phyloP scores from a whole-genome alignment of 2,888 invertebrate genomes.

The Ochlodes sylvanus region DNA sequence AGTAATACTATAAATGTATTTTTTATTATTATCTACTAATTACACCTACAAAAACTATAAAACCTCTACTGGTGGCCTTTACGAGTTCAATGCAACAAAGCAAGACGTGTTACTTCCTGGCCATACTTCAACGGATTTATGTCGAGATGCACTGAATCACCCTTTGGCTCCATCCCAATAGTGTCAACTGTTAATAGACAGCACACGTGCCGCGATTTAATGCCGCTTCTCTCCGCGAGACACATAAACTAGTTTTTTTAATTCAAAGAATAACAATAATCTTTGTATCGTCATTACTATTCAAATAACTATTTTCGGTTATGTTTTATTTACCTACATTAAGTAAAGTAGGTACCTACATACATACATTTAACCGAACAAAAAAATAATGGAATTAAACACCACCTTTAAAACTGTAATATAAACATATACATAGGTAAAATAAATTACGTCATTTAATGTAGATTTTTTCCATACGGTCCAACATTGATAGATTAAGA shows the following conservation, averaged over 20 bases:
- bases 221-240: not conserved
- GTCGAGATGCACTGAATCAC: constrained; percentile 49
- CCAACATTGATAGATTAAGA: too few relatives aligned
- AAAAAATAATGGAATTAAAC: too few relatives aligned
- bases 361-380: too few relatives aligned
- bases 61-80: not conserved
- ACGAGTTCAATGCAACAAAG: constrained; percentile 15
- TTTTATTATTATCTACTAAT: too few relatives aligned
- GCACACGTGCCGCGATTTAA: constrained; percentile 78
- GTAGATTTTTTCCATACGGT: too few relatives aligned
- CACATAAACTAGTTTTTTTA: not conserved
- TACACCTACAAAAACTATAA: too few relatives aligned
- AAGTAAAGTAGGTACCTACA: too few relatives aligned
- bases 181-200: constrained; percentile 80
- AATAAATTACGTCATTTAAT: too few relatives aligned
- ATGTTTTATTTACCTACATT: too few relatives aligned
- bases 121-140: constrained; percentile 29
- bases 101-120: constrained; percentile 27
- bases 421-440: too few relatives aligned
- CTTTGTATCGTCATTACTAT: not conserved
- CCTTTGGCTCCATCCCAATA: constrained; percentile 73
- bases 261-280: constrained; percentile 2
- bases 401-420: too few relatives aligned
- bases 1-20: too few relatives aligned
- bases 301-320: not conserved